phyloP scores from a whole-genome alignment of 2,113 vertebrate genomes.

The Hiodon tergisus region DNA sequence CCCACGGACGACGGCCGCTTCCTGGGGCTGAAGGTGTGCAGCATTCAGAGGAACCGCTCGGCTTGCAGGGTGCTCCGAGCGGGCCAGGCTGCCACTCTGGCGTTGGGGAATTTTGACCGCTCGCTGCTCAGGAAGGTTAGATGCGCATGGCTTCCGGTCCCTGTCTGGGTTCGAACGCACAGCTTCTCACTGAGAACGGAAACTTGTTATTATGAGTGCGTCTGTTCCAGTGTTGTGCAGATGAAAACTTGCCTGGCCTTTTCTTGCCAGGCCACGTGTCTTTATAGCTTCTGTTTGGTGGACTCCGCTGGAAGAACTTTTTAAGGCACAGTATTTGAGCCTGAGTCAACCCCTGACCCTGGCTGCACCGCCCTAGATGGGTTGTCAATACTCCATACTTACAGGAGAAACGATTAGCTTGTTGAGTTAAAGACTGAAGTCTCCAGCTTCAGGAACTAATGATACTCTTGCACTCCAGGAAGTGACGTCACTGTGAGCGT shows the following conservation, averaged over 20 bases:
- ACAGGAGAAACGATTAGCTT: too few species aligned
- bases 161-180: neutral
- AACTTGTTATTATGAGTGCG: neutral
- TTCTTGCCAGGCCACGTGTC: neutral
- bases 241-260: neutral
- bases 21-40: conserved; percentile 81
- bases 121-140: conserved; percentile 90
- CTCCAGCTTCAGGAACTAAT: too few species aligned
- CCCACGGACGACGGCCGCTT: conserved; percentile 85
- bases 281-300: neutral
- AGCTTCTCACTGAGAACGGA: neutral
- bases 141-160: neutral
- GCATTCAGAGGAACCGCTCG: conserved; percentile 94
- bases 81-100: conserved; percentile 90
- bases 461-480: too few species aligned
- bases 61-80: conserved; percentile 88
- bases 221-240: neutral
- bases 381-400: too few species aligned
- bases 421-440: too few species aligned
- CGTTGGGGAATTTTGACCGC: conserved; percentile 85
- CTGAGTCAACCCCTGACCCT: too few species aligned
- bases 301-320: too few species aligned
- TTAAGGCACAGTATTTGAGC: too few species aligned
- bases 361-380: too few species aligned
- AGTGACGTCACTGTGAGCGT: too few species aligned